A percentile compares a stretch with the other conserved stretches of the same genome.
Conservation (phyloP, 2,113 vertebrate species). For the Felis chaus region DNA sequence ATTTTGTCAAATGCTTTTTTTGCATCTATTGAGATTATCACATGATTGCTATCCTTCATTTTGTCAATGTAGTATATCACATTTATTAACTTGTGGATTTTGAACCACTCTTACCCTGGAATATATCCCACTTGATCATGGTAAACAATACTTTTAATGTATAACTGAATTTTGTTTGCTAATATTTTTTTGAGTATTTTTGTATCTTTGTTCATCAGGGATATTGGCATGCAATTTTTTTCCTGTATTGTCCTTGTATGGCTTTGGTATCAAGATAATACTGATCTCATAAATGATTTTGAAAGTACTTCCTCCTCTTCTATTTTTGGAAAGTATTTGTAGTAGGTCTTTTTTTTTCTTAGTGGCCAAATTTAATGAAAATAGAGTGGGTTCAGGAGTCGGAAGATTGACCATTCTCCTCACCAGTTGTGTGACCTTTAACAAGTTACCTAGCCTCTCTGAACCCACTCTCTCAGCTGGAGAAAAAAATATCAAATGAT, state of each 20-base stretch:
- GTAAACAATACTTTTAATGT: background rate
- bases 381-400: background rate
- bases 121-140: background rate
- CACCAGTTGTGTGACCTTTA: conserved; percentile 14
- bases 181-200: background rate
- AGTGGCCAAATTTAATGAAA: background rate
- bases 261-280: background rate
- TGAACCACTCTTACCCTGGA: background rate
- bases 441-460: conserved; percentile 53
- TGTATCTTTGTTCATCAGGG: background rate
- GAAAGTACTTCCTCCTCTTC: background rate
- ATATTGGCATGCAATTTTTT: background rate
- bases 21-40: background rate
- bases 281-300: background rate
- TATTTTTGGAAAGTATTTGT: background rate
- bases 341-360: background rate
- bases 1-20: background rate
- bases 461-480: conserved; percentile 21
- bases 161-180: background rate
- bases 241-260: background rate
- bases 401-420: background rate
- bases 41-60: background rate
- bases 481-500: background rate
- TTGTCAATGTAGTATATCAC: background rate
- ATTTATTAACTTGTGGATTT: background rate